Evolutionary conservation across 1,140 invertebrate species (phyloP), one percentile per base, ranked within the genome.

Genomic region (Carposina sasakii): DNA sequence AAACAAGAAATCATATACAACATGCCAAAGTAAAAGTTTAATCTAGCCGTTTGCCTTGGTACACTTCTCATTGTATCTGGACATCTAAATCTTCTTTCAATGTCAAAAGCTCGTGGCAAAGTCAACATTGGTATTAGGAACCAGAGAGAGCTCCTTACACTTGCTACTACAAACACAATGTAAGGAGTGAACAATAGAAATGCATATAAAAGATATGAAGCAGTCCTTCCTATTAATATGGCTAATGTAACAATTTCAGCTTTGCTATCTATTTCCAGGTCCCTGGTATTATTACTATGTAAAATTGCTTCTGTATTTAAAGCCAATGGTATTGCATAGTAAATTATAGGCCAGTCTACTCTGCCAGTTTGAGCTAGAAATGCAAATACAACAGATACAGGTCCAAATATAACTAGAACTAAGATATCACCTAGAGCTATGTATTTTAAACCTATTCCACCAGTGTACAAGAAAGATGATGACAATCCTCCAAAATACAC

Each of bases 401-500:
- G 96, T 2, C 96, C 97, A 83, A 98, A 98, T 64, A 97, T 93
- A 30, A 98, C 90, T 65, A 98, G 88, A 60, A 98, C 93, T 41
- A 98, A 79, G 21, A 98, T 90, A 85, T 98, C 96, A 30, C 96
- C 96, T 17, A 97, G 81, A 3, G 94, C 96, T 63, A 97, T 96
- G 63, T 97, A 97, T 76, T 97, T 98, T 24, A 97, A 88, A 39
- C 96, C 96, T 64, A 95, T 94, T n/a, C 96, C 96, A 34, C 96
- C 96, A 1, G 96, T 97, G 57, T 96, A 94, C 3, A 98, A 82
- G 85, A 97, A 97, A 46, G 94, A 96, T n/a, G 94, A 95, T n/a
- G 96, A 98, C 31, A 98, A 73, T 0, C 96, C 97, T 44, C 96
- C 96, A 85, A 98, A 98, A 73, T 97, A 98, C 0, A 98, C 92